These are phyloP conservation scores for Calliscelio sp. DNA, from an alignment of 2,888 invertebrate species.

Conservation along the genomic window DNA sequence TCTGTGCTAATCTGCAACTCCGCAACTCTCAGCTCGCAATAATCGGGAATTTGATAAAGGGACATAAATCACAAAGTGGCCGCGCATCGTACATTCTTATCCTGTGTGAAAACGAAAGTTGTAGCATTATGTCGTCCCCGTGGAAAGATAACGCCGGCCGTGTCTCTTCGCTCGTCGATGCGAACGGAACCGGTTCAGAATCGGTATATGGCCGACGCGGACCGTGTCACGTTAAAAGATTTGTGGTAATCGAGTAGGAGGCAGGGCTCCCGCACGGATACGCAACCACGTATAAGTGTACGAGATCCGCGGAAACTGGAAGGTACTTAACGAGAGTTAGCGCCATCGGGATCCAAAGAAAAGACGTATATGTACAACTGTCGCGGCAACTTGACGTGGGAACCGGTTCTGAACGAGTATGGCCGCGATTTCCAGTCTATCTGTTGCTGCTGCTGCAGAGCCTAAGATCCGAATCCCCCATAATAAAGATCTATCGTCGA, in stretches of 20 bases:
- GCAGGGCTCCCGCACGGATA: slow-evolving; percentile 70
- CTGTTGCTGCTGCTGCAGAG: slow-evolving; percentile 56
- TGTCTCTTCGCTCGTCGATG: slow-evolving; percentile 75
- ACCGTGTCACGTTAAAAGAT: slow-evolving; percentile 74
- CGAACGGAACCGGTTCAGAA: slow-evolving; percentile 80
- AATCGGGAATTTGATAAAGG: slow-evolving; percentile 68
- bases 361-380: slow-evolving; percentile 78
- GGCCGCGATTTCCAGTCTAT: slow-evolving; percentile 79
- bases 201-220: slow-evolving; percentile 77
- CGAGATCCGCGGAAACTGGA: slow-evolving; percentile 74
- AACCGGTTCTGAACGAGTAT: slow-evolving; percentile 84
- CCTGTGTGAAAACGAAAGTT: slow-evolving; percentile 81
- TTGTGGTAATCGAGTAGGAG: slow-evolving; percentile 76
- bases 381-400: slow-evolving; percentile 73
- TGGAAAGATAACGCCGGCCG: slow-evolving; percentile 71
- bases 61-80: slow-evolving; percentile 66
- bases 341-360: slow-evolving; percentile 76
- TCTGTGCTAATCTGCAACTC: slow-evolving; percentile 29
- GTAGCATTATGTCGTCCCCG: slow-evolving; percentile 78
- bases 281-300: slow-evolving; percentile 9
- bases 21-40: slow-evolving; percentile 41
- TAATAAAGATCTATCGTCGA: slow-evolving; percentile 75
- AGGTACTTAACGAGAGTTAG: slow-evolving; percentile 75
- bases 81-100: slow-evolving; percentile 76
- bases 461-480: slow-evolving; percentile 78